These are phyloP conservation scores for Heteractis magnifica DNA, from an alignment of 92 coral and sea anemone genomes.

Conservation along the genomic window DNA sequence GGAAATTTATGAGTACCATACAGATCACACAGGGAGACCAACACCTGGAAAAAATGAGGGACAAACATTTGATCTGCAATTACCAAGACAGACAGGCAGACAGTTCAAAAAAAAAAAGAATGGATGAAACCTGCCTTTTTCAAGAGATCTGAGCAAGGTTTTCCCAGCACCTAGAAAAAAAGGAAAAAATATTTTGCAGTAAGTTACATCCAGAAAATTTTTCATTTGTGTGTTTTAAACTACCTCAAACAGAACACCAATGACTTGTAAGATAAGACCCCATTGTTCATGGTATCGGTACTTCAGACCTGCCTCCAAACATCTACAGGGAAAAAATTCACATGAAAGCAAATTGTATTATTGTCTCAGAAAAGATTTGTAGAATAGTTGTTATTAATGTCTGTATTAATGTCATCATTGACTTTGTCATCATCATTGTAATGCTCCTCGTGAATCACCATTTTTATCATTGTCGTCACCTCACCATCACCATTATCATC, in stretches of 20 bases:
- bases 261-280: slow-evolving; percentile 70
- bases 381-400: too few relatives aligned
- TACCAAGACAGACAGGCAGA: not conserved
- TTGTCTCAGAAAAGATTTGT: too few relatives aligned
- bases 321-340: slow-evolving; percentile 31
- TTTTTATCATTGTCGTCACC: not conserved
- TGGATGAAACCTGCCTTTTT: slow-evolving; percentile 37
- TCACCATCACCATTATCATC: not conserved
- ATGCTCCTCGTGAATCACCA: too few relatives aligned
- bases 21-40: slow-evolving; percentile 81
- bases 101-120: not conserved
- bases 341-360: too few relatives aligned
- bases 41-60: slow-evolving; percentile 27
- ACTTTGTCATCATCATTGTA: too few relatives aligned
- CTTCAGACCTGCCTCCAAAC: slow-evolving; percentile 82
- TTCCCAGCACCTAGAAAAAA: slow-evolving; percentile 57
- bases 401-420: not conserved
- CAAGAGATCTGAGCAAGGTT: slow-evolving; percentile 52
- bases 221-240: not conserved
- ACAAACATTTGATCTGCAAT: not conserved
- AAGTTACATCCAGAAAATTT: not conserved
- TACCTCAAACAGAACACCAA: slow-evolving; percentile 77
- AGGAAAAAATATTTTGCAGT: not conserved
- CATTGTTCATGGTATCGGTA: slow-evolving; percentile 83
- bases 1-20: slow-evolving; percentile 79